These are phyloP conservation scores for Callosobruchus maculatus DNA, from an alignment of 2,888 invertebrate species.

Conservation along the genomic window DNA sequence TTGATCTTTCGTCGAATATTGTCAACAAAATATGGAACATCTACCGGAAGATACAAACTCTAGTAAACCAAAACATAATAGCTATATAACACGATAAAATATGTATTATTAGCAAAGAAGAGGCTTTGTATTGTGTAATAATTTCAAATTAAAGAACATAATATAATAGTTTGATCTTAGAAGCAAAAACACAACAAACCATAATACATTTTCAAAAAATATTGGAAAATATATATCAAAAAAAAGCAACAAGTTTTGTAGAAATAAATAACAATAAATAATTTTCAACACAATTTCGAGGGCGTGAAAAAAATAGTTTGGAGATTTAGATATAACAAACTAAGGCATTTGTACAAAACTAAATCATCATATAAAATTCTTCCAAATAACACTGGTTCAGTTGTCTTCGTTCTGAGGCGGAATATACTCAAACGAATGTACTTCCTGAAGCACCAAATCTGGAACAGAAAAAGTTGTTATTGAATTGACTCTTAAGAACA, in stretches of 20 bases:
- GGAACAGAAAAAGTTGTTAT: slow-evolving; percentile 38
- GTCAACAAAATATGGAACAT: neutral
- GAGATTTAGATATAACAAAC: neutral
- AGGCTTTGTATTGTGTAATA: neutral
- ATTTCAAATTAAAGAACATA: too few species aligned
- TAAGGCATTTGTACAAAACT: neutral
- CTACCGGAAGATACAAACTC: neutral
- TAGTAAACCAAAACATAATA: slow-evolving; percentile 6
- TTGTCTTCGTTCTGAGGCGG: slow-evolving; percentile 53
- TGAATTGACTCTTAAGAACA: too few species aligned
- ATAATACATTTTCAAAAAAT: neutral
- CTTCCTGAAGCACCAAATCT: slow-evolving; percentile 81
- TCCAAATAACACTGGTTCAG: slow-evolving; percentile 13
- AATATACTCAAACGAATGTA: slow-evolving; percentile 64
- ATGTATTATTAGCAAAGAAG: neutral
- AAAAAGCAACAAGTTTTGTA: neutral
- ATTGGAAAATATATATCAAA: neutral
- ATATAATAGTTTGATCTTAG: neutral
- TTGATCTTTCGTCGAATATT: slow-evolving; percentile 6
- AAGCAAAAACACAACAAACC: neutral
- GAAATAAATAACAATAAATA: neutral
- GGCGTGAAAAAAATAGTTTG: neutral
- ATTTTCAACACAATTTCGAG: neutral
- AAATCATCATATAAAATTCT: neutral
- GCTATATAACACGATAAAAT: slow-evolving; percentile 15